Conservation (phyloP, 2,113 vertebrate species). For the Pogona vitticeps region DNA sequence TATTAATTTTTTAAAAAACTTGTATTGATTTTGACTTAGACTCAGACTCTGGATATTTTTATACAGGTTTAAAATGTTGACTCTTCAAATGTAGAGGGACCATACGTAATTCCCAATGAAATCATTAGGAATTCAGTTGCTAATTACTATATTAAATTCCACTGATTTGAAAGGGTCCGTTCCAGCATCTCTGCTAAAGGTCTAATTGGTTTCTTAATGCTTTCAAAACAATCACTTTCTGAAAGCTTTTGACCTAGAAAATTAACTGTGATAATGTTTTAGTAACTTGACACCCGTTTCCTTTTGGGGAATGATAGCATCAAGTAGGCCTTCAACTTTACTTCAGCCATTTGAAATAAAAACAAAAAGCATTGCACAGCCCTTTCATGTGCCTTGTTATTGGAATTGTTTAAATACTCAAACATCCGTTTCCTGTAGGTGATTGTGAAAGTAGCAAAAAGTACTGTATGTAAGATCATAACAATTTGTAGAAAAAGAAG, state of each 20-base stretch:
- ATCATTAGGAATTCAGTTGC: too few species aligned
- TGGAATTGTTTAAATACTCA: neutral
- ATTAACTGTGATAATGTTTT: neutral
- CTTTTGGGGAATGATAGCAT: neutral
- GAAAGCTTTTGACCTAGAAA: neutral
- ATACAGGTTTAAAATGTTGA: neutral
- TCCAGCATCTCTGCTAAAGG: neutral
- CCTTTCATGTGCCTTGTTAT: neutral
- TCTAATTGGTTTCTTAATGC: constrained; percentile 8
- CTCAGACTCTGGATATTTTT: constrained; percentile 1
- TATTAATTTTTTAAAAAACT: too few species aligned
- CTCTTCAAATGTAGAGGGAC: neutral
- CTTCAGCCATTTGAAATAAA: neutral
- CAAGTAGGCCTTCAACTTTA: constrained; percentile 9
- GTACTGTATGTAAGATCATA: neutral
- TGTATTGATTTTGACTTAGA: neutral
- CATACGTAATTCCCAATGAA: too few species aligned
- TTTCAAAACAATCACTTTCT: constrained; percentile 14
- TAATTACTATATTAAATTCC: too few species aligned
- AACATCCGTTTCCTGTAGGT: constrained; percentile 7
- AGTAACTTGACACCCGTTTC: neutral
- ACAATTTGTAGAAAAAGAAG: neutral
- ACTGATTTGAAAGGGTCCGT: neutral
- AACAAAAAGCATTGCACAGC: neutral
- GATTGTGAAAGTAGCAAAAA: neutral